These are phyloP conservation scores for Scopus umbretta DNA, from an alignment of 2,113 vertebrate genomes.

Conservation along the genomic window DNA sequence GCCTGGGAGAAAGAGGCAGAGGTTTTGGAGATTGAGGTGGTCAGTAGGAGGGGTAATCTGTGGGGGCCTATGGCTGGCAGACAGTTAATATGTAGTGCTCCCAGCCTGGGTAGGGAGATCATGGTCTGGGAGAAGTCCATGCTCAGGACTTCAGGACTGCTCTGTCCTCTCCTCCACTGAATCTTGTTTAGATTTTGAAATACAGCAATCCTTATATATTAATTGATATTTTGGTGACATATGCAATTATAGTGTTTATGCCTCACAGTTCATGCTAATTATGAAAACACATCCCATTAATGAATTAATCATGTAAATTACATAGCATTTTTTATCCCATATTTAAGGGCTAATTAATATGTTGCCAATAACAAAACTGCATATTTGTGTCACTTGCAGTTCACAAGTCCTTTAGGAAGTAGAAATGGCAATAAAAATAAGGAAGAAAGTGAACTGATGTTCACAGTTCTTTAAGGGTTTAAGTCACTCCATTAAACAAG, in stretches of 20 bases:
- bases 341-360: not conserved
- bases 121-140: not conserved
- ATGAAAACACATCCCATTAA: not conserved
- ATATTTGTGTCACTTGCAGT: not conserved
- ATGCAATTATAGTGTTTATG: not conserved
- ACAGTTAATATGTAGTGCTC: not conserved
- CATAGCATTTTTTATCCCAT: not conserved
- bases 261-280: not conserved
- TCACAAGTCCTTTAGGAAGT: not conserved
- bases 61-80: not conserved
- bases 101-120: not conserved
- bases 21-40: not conserved
- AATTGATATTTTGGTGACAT: not conserved
- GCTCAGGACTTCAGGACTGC: not conserved
- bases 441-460: not conserved
- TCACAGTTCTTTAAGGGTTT: not conserved
- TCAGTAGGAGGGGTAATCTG: not conserved
- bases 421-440: not conserved
- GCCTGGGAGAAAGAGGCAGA: not conserved
- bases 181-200: not conserved
- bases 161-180: not conserved
- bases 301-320: not conserved
- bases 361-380: not conserved
- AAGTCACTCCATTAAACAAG: not conserved
- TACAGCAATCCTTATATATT: not conserved